Conservation (phyloP, 2,113 vertebrate species). For the Acinonyx jubatus region DNA sequence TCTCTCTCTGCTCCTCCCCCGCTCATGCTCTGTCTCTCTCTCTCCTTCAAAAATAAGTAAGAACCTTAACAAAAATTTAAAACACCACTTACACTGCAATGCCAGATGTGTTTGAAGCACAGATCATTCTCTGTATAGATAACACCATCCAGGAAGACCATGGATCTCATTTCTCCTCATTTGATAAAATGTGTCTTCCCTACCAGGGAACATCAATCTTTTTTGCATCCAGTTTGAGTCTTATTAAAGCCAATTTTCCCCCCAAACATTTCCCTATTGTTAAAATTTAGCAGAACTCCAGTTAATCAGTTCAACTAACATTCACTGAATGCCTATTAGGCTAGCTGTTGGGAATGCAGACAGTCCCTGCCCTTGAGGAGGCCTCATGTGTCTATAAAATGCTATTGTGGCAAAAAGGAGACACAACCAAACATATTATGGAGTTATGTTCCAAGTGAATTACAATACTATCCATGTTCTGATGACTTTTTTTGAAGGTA, state of each 20-base stretch:
- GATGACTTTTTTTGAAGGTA: not conserved
- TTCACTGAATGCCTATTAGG: not conserved
- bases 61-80: not conserved
- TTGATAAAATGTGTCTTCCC: constrained; percentile 25
- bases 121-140: not conserved
- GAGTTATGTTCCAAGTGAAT: not conserved
- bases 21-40: too few relatives aligned
- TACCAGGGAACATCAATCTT: not conserved
- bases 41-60: too few relatives aligned
- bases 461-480: constrained; percentile 6
- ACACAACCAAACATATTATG: not conserved
- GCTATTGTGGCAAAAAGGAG: not conserved
- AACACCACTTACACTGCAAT: not conserved
- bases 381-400: not conserved
- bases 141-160: not conserved
- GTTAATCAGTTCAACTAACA: not conserved
- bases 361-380: not conserved
- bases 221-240: not conserved
- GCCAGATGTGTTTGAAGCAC: not conserved
- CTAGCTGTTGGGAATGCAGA: not conserved
- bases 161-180: not conserved
- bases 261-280: constrained; percentile 14
- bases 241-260: not conserved
- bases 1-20: too few relatives aligned
- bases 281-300: constrained; percentile 18